Base-by-base conservation (phyloP, 2,888 invertebrate species). In the Meta bourneti region DNA sequence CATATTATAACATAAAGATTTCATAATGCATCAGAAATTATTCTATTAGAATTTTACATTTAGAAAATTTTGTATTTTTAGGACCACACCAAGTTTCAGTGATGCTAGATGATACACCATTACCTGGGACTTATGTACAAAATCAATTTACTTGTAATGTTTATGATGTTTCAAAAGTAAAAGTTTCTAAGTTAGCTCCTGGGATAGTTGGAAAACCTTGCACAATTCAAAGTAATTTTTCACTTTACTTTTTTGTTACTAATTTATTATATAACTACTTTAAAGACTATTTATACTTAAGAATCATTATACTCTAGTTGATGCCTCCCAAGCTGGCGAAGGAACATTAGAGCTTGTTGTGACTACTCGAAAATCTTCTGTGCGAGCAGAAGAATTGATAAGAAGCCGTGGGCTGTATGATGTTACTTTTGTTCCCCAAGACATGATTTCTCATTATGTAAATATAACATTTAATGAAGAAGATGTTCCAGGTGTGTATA, bases 391-490 rank as follows among this genome's bases (percentile, higher is more conserved):
- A 96, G 97, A 98, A 20, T 97, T 97, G 0, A 98, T 98, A 6
- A 97, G 98, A 94, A 98, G 98, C 4, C 96, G 98, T 51, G 98
- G 98, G 0, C 96, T 98, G 0, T 98, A 98, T 94, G 93, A 94
- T 90, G 93, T 94, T 6, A 93, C 93, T 8, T 94, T 94, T 90
- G 85, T 98, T 48, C 98, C 98, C 0, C 97, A 98, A 94, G 97
- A 97, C n/a, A 96, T 97, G 54, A 97, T 97, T 94, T 96, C 98
- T 8, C 98, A 98, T 95, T 98, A 97, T 94, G 98, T 98, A 16
- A 98, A 98, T 93, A 98, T 98, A 93, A 98, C 98, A 0, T 98
- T 98, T 95, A 98, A 98, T 94, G 98, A 98, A 94, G 98, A 98
- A 94, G 96, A 97, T 52, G 98, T 98, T 2, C 97, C 97, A 89